These are phyloP conservation scores for Astropecten irregularis DNA, from an alignment of 53 echinoderm and acorn worm species.

Conservation along the genomic window DNA sequence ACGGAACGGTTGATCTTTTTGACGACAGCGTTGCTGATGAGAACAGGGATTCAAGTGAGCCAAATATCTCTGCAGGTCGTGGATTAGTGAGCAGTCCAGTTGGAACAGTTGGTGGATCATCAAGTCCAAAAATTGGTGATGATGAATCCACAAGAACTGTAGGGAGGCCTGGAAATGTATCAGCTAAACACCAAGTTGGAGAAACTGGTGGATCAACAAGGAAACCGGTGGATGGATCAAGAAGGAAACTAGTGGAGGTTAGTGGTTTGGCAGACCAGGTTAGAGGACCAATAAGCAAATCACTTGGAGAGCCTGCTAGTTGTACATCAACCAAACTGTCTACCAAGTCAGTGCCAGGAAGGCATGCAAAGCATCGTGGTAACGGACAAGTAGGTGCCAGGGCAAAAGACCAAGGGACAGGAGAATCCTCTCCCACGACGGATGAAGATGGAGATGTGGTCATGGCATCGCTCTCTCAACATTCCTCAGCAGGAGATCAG, in stretches of 20 bases:
- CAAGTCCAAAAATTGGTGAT: not conserved
- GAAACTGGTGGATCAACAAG: not conserved
- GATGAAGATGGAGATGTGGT: conserved; percentile 64
- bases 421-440: too few relatives aligned
- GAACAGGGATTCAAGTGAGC: not conserved
- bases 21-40: conserved; percentile 19
- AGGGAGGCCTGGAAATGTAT: not conserved
- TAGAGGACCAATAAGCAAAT: not conserved
- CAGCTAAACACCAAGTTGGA: not conserved
- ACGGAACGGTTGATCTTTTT: conserved; percentile 53
- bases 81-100: not conserved
- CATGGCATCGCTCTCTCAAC: conserved; percentile 62
- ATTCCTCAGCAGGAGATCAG: not conserved
- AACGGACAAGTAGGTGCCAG: too few relatives aligned
- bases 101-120: not conserved
- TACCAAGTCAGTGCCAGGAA: too few relatives aligned
- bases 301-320: not conserved
- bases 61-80: not conserved
- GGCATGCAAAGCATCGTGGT: too few relatives aligned
- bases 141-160: not conserved
- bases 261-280: too few relatives aligned
- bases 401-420: too few relatives aligned
- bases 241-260: not conserved
- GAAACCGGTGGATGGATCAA: not conserved
- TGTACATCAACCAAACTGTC: too few relatives aligned